Evolutionary conservation across 2,113 vertebrate genomes (phyloP).

Genomic region (Pteropus alecto): DNA sequence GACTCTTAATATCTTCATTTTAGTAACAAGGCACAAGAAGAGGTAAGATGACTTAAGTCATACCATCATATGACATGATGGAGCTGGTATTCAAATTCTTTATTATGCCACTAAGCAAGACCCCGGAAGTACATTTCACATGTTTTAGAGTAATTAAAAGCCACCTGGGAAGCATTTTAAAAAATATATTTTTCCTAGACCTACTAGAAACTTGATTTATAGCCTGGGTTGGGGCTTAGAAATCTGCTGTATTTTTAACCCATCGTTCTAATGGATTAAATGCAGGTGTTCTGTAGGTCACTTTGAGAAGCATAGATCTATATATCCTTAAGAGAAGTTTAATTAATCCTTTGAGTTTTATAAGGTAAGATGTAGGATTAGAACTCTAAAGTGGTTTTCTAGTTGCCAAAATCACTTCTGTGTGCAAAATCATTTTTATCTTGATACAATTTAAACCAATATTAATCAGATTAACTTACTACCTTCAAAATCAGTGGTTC

Average conservation of each 20-base stretch:
- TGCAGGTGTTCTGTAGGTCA: background rate
- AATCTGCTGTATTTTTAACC: constrained; percentile 11
- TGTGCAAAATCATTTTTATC: background rate
- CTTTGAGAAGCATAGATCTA: background rate
- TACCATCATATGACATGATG: background rate
- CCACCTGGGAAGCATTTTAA: background rate
- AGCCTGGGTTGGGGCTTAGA: background rate
- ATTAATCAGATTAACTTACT: background rate
- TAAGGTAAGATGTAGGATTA: constrained; percentile 12
- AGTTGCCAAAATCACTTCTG: background rate
- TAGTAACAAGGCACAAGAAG: background rate
- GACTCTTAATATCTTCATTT: background rate
- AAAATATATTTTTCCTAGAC: background rate
- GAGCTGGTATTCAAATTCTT: background rate
- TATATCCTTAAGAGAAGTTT: background rate
- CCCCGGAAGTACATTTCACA: background rate
- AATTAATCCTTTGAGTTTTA: background rate
- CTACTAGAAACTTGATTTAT: background rate
- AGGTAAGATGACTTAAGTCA: background rate
- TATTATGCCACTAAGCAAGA: background rate
- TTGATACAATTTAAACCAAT: background rate
- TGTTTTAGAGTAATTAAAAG: background rate
- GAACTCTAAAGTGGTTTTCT: constrained; percentile 4
- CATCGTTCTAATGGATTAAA: background rate
- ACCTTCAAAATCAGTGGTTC: background rate